Base-by-base conservation (phyloP, 2,797 vertebrate species). In the Dromococcyx pavoninus region DNA sequence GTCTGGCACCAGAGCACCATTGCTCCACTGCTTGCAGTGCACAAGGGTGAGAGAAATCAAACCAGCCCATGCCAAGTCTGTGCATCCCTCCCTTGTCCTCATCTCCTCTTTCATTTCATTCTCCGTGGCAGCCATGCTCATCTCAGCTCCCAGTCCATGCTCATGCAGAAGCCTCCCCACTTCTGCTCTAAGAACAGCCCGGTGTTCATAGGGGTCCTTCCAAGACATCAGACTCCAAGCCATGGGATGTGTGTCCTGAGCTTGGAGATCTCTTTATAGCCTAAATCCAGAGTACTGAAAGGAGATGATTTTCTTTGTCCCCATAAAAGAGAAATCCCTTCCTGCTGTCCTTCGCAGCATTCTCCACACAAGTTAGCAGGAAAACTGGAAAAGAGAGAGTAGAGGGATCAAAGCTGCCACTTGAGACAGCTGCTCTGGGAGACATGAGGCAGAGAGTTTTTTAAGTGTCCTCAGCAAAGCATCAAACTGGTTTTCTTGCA, bases 1-100 rank as follows among this genome's bases (percentile, higher is more conserved):
- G 99, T 99, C 96, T 99, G 99, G 99, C 99, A 99, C 98, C 99
- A 99, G 98, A 99, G 98, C 97, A 99, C 99, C 92, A 98, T 99
- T 67, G 98, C 98, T 32, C 99, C 99, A 7, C 98, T 99, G 95
- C 99, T 99, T n/a, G 98, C 99, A 75, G 98, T 99, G 96, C 98
- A 98, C 98, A 99, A 99, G 98, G 99, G 99, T 99, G 98, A 95
- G 98, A 96, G 89, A 95, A 76, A 81, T 65, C 89, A 51, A 92
- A 75, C 48, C 37, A 48, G 73, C 78, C 92, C 73, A 7, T 88
- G 93, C 92, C 93, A 4, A 84, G 60, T 3, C 86, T 30, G 51
- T 91, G 79, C 94, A 72, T 90, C 88, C 86, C 70, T 91, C 90
- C 93, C 91, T 82, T 17, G 43, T 56, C 71, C 88, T 91, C 94